Evolutionary conservation across 1,140 invertebrate species (phyloP).

Genomic region (Ceratina calcarata): DNA sequence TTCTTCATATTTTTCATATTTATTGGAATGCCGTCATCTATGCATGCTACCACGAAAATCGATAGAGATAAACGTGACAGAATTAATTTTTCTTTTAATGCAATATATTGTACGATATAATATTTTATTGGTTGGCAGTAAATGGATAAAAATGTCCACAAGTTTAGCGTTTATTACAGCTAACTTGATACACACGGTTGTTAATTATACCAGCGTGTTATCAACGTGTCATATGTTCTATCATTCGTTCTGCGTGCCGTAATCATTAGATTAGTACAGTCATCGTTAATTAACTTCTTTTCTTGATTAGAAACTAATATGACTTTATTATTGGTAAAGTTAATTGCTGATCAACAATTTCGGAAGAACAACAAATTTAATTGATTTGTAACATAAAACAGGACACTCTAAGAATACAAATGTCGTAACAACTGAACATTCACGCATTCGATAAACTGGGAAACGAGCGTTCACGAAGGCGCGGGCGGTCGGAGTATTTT

Average conservation of each 20-base stretch:
- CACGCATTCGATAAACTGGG: not conserved
- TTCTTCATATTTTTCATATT: not conserved
- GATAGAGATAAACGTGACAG: too few species aligned
- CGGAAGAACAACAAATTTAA: not conserved
- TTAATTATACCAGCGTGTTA: slow-evolving; percentile 54
- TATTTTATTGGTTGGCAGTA: not conserved
- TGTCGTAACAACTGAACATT: not conserved
- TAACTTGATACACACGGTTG: not conserved
- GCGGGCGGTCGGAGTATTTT: slow-evolving; percentile 14
- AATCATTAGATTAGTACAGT: too few species aligned
- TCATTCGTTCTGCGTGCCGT: not conserved
- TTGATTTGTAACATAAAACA: not conserved
- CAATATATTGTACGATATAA: not conserved
- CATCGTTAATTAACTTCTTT: not conserved
- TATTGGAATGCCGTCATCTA: rapidly evolving
- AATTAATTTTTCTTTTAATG: not conserved
- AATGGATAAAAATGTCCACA: not conserved
- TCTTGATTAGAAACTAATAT: not conserved
- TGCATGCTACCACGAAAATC: not conserved
- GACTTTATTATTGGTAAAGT: not conserved
- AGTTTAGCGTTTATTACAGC: slow-evolving; percentile 15
- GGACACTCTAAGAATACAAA: not conserved
- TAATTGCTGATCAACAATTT: not conserved
- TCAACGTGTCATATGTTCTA: slow-evolving; percentile 23
- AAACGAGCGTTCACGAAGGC: not conserved